Percentiles rank a stretch among this genome's conserved stretches.
Conservation (phyloP, 2,888 invertebrate genomes). For the Cheilosia soror region DNA sequence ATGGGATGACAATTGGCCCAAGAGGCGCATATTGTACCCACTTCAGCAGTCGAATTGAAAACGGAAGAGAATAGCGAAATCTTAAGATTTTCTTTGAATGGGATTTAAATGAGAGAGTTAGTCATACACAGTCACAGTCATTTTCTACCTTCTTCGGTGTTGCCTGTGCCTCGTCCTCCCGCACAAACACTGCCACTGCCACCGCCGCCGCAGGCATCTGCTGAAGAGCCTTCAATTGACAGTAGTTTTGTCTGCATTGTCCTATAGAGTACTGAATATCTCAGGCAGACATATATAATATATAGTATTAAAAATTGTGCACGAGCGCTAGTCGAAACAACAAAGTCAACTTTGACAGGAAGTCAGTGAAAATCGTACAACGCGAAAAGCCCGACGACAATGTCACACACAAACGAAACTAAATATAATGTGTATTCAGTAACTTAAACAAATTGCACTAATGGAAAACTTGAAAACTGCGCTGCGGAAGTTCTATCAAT, state of each 20-base stretch:
- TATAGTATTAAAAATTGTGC: background rate
- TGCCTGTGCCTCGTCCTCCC: slow-evolving; percentile 3
- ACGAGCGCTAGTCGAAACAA: slow-evolving; percentile 14
- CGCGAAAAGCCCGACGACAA: background rate
- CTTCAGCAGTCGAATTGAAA: slow-evolving; percentile 36
- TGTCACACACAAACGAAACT: slow-evolving; percentile 28
- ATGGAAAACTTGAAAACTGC: slow-evolving; percentile 33
- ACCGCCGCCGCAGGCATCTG: slow-evolving; percentile 30
- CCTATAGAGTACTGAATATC: background rate
- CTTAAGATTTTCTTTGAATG: slow-evolving; percentile 64
- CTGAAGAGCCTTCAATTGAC: slow-evolving; percentile 58
- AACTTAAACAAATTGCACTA: slow-evolving; percentile 14
- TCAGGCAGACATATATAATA: background rate
- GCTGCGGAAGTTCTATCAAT: slow-evolving; percentile 46
- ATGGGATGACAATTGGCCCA: slow-evolving; percentile 57
- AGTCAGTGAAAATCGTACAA: slow-evolving; percentile 33
- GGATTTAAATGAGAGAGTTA: slow-evolving; percentile 55
- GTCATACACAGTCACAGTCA: slow-evolving; percentile 25
- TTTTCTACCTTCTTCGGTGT: slow-evolving; percentile 51
- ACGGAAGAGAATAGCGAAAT: slow-evolving; percentile 56
- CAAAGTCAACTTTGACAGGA: slow-evolving; percentile 56
- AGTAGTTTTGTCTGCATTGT: slow-evolving; percentile 72
- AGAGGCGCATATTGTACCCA: slow-evolving; percentile 64
- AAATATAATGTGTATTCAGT: slow-evolving; percentile 15
- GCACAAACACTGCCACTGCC: background rate